These are phyloP conservation scores for Macropodus opercularis DNA, from an alignment of 2,797 vertebrate genomes.

Conservation along the genomic window DNA sequence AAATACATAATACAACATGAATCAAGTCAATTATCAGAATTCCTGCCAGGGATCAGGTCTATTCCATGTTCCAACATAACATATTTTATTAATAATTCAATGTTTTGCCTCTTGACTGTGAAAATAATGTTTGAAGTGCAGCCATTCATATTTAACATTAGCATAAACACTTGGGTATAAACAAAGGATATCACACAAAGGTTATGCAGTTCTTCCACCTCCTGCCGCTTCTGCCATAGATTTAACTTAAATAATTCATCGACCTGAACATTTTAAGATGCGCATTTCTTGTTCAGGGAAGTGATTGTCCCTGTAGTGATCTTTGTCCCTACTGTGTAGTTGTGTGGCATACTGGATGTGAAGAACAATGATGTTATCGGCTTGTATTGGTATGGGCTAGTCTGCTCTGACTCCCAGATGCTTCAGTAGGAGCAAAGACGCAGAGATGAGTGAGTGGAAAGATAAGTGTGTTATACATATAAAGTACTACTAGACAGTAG, in stretches of 20 bases:
- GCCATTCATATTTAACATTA: slow-evolving; percentile 22
- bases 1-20: slow-evolving; percentile 3
- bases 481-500: slow-evolving; percentile 19
- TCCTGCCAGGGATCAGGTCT: not conserved
- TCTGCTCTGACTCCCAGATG: slow-evolving; percentile 4
- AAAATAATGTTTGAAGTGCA: slow-evolving; percentile 26
- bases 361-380: not conserved
- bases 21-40: slow-evolving; percentile 14
- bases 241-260: slow-evolving; percentile 49
- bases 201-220: slow-evolving; percentile 28
- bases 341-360: slow-evolving; percentile 14
- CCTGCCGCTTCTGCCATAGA: slow-evolving; percentile 19
- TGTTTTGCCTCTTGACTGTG: slow-evolving; percentile 25
- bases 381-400: not conserved
- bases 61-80: not conserved
- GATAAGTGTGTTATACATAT: not conserved
- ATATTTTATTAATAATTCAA: slow-evolving; percentile 34
- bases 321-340: not conserved
- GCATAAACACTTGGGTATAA: slow-evolving; percentile 33
- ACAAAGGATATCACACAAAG: slow-evolving; percentile 36
- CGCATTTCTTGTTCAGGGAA: not conserved
- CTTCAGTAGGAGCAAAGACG: not conserved
- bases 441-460: not conserved
- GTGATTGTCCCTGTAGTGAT: slow-evolving; percentile 2
- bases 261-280: slow-evolving; percentile 1